Conservation (phyloP, 2,113 vertebrate species). For the Azemiops feae region DNA sequence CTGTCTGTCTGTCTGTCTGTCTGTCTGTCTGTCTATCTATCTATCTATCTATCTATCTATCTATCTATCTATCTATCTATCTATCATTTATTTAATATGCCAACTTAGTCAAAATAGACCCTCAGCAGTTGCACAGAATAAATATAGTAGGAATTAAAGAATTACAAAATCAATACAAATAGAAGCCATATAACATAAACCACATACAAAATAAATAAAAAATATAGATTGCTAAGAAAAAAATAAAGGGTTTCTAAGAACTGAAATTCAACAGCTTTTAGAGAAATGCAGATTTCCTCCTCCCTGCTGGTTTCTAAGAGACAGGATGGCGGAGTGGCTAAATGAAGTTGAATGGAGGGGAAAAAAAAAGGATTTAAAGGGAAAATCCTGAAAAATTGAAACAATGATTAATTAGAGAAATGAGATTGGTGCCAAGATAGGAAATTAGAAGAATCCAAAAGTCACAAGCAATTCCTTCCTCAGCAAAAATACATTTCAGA, state of each 20-base stretch:
- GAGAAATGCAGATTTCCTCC: neutral
- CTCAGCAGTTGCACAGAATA: neutral
- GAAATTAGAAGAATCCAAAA: neutral
- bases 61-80: too few species aligned
- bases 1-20: too few species aligned
- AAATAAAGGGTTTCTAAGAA: neutral
- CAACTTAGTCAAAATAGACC: neutral
- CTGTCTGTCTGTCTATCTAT: too few species aligned
- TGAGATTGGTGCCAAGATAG: neutral
- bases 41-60: too few species aligned
- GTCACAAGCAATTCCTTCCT: neutral
- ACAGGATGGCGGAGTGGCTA: neutral
- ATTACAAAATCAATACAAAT: neutral
- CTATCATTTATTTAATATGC: neutral
- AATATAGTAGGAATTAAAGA: neutral
- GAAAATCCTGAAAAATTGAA: neutral
- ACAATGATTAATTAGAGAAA: neutral
- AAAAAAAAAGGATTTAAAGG: neutral
- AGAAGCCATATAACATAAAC: neutral
- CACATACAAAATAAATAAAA: neutral
- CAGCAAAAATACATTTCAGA: neutral
- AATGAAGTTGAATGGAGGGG: neutral
- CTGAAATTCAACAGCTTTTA: neutral
- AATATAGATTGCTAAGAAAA: neutral
- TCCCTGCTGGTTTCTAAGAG: neutral